A percentile compares a stretch with the other conserved stretches of the same genome.
Conservation (phyloP, 2,888 invertebrate species). For the Eristalis arbustorum region DNA sequence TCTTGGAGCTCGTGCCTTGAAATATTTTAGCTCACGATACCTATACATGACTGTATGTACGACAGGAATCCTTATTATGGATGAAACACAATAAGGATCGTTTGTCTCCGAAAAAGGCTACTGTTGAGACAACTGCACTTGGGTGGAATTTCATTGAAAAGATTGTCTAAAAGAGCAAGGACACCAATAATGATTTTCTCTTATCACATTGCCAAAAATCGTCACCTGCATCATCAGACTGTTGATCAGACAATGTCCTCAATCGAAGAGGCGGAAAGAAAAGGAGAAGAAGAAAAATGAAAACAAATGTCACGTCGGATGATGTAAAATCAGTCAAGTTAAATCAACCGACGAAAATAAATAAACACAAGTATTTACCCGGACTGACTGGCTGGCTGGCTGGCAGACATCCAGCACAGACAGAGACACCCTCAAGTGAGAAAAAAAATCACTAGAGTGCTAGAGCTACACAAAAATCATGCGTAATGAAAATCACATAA, state of each 20-base stretch:
- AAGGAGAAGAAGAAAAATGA: constrained; percentile 32
- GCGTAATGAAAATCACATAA: neutral
- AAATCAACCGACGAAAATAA: constrained; percentile 67
- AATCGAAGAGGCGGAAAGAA: constrained; percentile 13
- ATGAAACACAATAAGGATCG: neutral
- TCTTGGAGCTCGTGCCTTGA: neutral
- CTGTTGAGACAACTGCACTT: neutral
- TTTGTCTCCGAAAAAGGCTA: neutral
- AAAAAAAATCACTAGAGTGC: neutral
- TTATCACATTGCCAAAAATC: neutral
- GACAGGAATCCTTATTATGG: neutral
- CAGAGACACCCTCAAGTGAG: constrained; percentile 42
- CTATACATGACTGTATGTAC: neutral
- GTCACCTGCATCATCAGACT: neutral
- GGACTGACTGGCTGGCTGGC: constrained; percentile 58
- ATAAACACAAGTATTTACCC: constrained; percentile 64
- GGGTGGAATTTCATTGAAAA: neutral
- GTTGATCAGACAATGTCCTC: neutral
- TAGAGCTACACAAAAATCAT: neutral
- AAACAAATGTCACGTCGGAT: constrained; percentile 63
- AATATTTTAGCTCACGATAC: neutral
- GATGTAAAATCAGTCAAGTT: constrained; percentile 67
- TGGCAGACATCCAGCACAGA: constrained; percentile 61
- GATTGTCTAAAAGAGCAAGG: no score
- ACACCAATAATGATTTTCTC: no score